Base-by-base conservation (phyloP, 2,797 vertebrate species). In the Acestrorhynchus altus region DNA sequence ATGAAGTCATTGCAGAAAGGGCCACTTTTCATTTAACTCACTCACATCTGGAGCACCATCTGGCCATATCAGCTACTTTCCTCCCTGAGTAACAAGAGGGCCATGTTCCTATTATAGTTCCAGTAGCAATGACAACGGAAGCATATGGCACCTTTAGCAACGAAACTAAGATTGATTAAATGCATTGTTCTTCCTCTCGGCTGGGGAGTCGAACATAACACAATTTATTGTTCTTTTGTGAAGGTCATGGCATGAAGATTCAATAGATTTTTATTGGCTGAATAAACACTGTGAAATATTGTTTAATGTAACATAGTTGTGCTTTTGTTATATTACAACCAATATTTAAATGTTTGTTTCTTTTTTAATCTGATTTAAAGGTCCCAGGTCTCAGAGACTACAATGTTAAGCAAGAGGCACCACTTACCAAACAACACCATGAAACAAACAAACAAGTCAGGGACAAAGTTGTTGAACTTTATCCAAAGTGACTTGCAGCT, bases 1-100 rank as follows among this genome's bases (percentile, higher is more conserved):
- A 15, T 42, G 28, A 16, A 51, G 46, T 18, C 26, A 9, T 54
- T n/a, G 46, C 16, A 35, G 28, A 35, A 49, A 20, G 11, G 49
- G 52, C 15, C 39, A 51, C 63, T 76, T 68, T 68, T 72, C 54
- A 60, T 54, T 66, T 24, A 71, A 63, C 59, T 69, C 42, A 8
- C 54, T 67, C 68, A 74, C 79, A 81, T 71, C 67, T 76, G 79
- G 40, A 71, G 18, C 67, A 67, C 82, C 76, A 78, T 78, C 73
- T 83, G 82, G 51, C 66, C 44, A 24, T 31, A 7, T 28, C 20
- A 39, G 26, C 59, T 51, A 54, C 60, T 60, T 47, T 51, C 56
- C 57, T 42, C 61, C 47, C 60, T 4, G 54, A 59, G 16, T 65
- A 51, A 40, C 46, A 73, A 57, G 42, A 60, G 46, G 46, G 56